These are phyloP conservation scores for Corythornis cristatus DNA, from an alignment of 2,113 vertebrate species.

Conservation along the genomic window DNA sequence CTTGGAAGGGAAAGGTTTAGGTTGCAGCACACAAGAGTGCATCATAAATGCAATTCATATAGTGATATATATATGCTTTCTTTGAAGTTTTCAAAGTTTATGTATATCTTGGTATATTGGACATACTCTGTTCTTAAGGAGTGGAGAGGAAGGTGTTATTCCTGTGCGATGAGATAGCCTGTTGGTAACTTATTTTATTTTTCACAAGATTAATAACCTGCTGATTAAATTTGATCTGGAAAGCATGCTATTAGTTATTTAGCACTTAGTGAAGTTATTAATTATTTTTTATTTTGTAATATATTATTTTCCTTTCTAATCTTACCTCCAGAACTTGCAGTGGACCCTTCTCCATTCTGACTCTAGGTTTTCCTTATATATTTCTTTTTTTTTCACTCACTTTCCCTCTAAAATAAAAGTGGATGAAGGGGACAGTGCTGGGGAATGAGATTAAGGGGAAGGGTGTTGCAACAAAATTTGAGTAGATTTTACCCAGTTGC, in stretches of 20 bases:
- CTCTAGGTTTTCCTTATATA: background rate
- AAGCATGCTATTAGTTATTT: background rate
- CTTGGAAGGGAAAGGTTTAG: background rate
- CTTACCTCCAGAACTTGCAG: background rate
- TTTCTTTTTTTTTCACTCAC: background rate
- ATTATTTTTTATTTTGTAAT: background rate
- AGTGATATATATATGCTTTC: background rate
- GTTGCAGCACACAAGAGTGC: accelerated
- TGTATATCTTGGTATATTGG: accelerated
- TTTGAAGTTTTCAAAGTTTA: background rate
- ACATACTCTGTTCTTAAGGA: no score
- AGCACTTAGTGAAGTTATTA: background rate
- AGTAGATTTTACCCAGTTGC: background rate
- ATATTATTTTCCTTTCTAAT: background rate
- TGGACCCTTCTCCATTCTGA: background rate
- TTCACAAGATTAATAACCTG: background rate
- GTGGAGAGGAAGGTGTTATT: background rate
- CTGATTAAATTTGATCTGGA: background rate
- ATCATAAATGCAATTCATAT: background rate
- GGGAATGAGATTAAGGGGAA: background rate
- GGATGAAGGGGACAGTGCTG: background rate
- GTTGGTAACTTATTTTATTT: background rate
- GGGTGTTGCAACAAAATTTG: background rate
- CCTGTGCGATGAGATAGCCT: background rate
- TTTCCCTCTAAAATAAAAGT: background rate